Evolutionary conservation across 2,797 vertebrate species (phyloP), one percentile per base, ranked within the genome.

Genomic region (Phrynocephalus guinanensis): DNA sequence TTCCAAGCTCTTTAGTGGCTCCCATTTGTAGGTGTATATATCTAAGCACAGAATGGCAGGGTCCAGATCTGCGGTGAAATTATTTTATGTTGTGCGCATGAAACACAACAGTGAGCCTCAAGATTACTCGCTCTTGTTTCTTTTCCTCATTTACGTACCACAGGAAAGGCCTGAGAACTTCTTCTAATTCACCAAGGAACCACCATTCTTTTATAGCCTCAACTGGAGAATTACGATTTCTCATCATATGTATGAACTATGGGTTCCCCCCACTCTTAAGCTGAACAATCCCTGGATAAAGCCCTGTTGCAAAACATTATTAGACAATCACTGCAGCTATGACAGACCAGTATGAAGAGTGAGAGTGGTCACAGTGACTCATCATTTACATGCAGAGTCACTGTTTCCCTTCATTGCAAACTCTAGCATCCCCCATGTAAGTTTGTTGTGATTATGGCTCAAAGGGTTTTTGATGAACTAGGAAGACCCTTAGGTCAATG

Each of bases 261-360:
- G 22, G 5, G 30, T 5, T 52, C 8, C 15, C 8, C 24, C 56
- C 66, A 44, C 38, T 18, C 20, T 20, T 63, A n/a, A 63, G 20
- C 0, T 2, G 44, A 24, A 30, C 60, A 56, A 15, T 0, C 9
- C 1, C 0, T 1, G 0, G 50, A 2, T 0, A 6, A 10, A 83
- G 0, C 0, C 63, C 15, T 6, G 44, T 86, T 91, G 67, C 2
- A 56, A 38, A 86, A 86, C 52, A 28, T 2, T 56, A 56, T 56
- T 56, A 56, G 52, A 56, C 52, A 56, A 56, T 13, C 52, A 75
- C 50, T 26, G 16, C 20, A 24, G 33, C 0, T 33, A 0, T 38
- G 71, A 84, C 63, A 44, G 56, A 20, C 73, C n/a, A 0, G 56
- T 48, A 15, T 3, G 10, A 50, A 24, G 30, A 30, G 44, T 28